Evolutionary conservation across 2,113 vertebrate genomes (phyloP).

Genomic region (Columba janthina): DNA sequence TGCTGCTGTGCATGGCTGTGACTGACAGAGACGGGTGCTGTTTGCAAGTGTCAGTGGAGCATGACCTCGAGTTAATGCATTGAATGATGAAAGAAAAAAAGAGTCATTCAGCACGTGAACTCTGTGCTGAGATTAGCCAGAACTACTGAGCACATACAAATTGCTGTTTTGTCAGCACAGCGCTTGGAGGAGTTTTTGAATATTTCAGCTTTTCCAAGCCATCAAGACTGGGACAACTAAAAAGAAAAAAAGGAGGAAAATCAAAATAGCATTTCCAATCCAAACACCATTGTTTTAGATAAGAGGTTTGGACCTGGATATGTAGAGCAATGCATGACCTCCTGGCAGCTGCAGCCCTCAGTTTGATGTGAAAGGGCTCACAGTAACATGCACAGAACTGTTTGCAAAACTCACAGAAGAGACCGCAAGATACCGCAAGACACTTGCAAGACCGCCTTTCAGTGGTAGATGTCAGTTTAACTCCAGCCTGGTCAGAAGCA

Average conservation of each 20-base stretch:
- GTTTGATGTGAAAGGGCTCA: not conserved
- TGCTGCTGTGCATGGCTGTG: conserved; percentile 27
- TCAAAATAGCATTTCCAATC: conserved; percentile 37
- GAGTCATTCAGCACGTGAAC: conserved; percentile 61
- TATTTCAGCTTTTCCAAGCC: conserved; percentile 46
- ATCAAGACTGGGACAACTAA: conserved; percentile 11
- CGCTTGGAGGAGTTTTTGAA: not conserved
- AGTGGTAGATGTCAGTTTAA: not conserved
- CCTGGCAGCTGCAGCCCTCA: not conserved
- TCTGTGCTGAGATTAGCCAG: conserved; percentile 45
- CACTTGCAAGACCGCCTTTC: too few species aligned
- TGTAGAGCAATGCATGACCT: not conserved
- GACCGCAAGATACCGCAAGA: not conserved
- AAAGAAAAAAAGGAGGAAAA: not conserved
- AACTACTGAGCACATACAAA: conserved; percentile 33
- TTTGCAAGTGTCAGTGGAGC: conserved; percentile 59
- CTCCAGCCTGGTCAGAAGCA: not conserved
- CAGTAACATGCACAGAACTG: not conserved
- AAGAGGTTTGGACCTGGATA: conserved; percentile 12
- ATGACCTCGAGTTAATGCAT: conserved; percentile 60
- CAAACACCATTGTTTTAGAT: conserved; percentile 10
- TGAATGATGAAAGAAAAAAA: conserved; percentile 61
- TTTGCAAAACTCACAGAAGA: not conserved
- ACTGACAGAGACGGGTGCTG: conserved; percentile 53
- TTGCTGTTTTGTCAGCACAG: conserved; percentile 36